Evolutionary conservation across 1,140 invertebrate genomes (phyloP).

Genomic region (Thaumetopoea pityocampa): DNA sequence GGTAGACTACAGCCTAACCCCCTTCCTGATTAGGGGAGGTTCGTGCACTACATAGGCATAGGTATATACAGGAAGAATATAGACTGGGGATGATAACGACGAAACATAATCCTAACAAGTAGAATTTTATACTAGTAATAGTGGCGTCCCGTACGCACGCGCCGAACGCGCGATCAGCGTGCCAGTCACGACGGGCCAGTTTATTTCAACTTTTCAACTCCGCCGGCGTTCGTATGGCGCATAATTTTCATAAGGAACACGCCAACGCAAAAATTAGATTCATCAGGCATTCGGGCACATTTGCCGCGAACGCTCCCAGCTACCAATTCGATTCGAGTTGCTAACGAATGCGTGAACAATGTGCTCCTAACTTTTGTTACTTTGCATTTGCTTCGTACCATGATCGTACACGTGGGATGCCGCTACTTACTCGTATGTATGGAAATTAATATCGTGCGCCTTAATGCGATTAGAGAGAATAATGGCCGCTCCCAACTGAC

Average conservation of each 20-base stretch:
- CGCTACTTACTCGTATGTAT: neutral
- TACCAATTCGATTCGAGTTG: constrained; percentile 52
- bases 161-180: constrained; percentile 37
- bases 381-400: constrained; percentile 40
- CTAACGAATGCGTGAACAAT: constrained; percentile 55
- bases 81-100: too few species aligned
- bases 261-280: constrained; percentile 66
- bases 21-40: too few species aligned
- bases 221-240: constrained; percentile 54
- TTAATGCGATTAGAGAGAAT: constrained; percentile 36
- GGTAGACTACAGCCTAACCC: too few species aligned
- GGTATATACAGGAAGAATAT: too few species aligned
- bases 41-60: too few species aligned
- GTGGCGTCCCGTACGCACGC: constrained; percentile 11
- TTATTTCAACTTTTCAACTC: constrained; percentile 69
- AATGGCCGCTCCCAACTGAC: constrained; percentile 45
- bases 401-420: constrained; percentile 12
- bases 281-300: constrained; percentile 49
- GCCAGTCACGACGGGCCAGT: constrained; percentile 64
- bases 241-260: constrained; percentile 69
- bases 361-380: constrained; percentile 44
- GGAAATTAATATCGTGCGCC: constrained; percentile 16
- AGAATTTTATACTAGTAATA: constrained; percentile 20
- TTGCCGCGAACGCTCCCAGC: constrained; percentile 40
- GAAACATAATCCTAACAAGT: too few species aligned